Percentiles rank a stretch among this genome's conserved stretches.
These are phyloP conservation scores for Podarcis muralis DNA, from an alignment of 2,113 vertebrate genomes.

Conservation along the genomic window DNA sequence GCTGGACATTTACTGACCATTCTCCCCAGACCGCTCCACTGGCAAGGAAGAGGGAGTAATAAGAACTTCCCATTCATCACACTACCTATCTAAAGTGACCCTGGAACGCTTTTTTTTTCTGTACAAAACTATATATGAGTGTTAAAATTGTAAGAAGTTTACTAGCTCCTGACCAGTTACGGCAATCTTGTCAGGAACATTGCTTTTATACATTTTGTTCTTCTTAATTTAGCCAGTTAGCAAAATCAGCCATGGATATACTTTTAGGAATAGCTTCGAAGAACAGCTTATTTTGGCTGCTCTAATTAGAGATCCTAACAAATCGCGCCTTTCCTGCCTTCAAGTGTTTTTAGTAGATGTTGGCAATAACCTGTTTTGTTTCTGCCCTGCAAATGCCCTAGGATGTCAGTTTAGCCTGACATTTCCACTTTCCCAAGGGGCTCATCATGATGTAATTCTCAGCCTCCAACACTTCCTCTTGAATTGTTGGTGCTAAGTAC, in stretches of 20 bases:
- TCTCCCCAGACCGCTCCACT: too few species aligned
- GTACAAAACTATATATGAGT: not conserved
- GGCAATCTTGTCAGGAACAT: not conserved
- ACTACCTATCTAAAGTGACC: too few species aligned
- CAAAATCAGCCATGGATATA: not conserved
- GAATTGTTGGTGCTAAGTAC: not conserved
- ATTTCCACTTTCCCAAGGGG: slow-evolving; percentile 1
- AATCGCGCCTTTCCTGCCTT: not conserved
- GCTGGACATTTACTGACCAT: too few species aligned
- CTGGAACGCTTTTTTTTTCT: too few species aligned
- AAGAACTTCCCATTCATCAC: too few species aligned
- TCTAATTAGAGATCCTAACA: slow-evolving; percentile 8
- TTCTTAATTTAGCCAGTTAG: slow-evolving; percentile 1
- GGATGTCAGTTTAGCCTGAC: slow-evolving; percentile 18
- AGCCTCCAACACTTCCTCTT: not conserved
- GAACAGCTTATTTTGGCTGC: not conserved
- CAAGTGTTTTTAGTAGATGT: not conserved
- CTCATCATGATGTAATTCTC: not conserved
- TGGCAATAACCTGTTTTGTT: not conserved
- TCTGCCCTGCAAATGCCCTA: not conserved
- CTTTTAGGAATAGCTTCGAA: not conserved
- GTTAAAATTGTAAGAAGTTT: not conserved
- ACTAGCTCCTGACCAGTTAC: not conserved
- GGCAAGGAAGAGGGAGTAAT: too few species aligned
- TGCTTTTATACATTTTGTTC: not conserved